A percentile compares a stretch with the other conserved stretches of the same genome.
phyloP scores from a whole-genome alignment of 2,797 vertebrate species.

The Bradypodion ventrale region DNA sequence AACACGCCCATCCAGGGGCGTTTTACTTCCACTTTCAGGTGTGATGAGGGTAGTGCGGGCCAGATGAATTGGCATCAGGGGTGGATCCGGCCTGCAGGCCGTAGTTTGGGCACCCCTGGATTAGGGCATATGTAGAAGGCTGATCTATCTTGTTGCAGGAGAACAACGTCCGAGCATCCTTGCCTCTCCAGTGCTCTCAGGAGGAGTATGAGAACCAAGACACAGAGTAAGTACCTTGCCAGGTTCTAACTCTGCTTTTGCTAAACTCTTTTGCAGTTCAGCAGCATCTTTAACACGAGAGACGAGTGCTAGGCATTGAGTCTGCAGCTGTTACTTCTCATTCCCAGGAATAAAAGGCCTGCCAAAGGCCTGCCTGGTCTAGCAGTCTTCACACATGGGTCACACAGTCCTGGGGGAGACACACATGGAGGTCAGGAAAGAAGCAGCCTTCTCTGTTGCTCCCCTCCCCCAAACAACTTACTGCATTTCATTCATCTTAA shows the following conservation, averaged over 20 bases:
- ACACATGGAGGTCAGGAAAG: background rate
- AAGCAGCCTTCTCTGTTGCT: background rate
- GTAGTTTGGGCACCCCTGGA: too few species aligned
- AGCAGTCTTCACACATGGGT: background rate
- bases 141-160: conserved; percentile 71
- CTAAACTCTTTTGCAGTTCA: background rate
- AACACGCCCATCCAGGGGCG: too few species aligned
- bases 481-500: background rate
- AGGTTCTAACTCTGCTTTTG: too few species aligned
- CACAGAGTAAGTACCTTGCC: conserved; percentile 73
- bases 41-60: too few species aligned
- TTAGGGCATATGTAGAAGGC: too few species aligned
- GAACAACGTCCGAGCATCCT: conserved; percentile 84
- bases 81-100: too few species aligned
- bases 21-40: too few species aligned
- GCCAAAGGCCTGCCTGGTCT: background rate
- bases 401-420: background rate
- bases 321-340: background rate
- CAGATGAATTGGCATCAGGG: too few species aligned
- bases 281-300: too few species aligned
- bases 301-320: background rate
- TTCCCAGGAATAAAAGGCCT: background rate
- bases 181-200: conserved; percentile 82
- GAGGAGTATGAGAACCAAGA: conserved; percentile 82
- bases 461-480: background rate